Conservation (phyloP, 2,888 invertebrate genomes). For the Drosophila emarginata region DNA sequence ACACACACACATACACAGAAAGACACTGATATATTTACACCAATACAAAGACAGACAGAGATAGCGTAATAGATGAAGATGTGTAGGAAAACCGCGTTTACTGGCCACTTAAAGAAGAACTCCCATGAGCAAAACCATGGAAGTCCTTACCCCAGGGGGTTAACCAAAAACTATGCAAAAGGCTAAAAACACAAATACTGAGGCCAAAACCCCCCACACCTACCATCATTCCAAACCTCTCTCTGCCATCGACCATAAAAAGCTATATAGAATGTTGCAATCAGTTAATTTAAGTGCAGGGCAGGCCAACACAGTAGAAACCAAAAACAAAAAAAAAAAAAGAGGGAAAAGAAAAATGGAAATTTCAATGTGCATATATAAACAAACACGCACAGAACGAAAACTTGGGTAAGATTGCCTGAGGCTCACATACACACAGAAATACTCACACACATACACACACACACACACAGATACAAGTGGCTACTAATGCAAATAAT, state of each 20-base stretch:
- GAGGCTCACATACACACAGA: conserved; percentile 18
- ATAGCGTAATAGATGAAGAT: conserved; percentile 2
- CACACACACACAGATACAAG: conserved; percentile 64
- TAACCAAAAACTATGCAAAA: conserved; percentile 48
- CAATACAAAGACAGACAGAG: conserved; percentile 5
- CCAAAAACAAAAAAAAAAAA: conserved; percentile 7
- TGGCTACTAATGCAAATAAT: conserved; percentile 81
- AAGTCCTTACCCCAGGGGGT: conserved; percentile 16
- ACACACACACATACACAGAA: conserved; percentile 19
- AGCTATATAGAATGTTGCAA: conserved; percentile 76
- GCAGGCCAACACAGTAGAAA: conserved; percentile 52
- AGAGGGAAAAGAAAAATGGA: conserved; percentile 54
- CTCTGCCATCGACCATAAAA: conserved; percentile 56
- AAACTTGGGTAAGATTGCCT: not conserved
- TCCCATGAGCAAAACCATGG: conserved; percentile 53
- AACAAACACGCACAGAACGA: conserved; percentile 64
- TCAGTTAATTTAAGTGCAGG: conserved; percentile 79
- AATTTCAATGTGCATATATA: conserved; percentile 70
- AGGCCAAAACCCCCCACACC: conserved; percentile 9
- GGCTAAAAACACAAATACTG: conserved; percentile 42
- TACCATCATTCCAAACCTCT: conserved; percentile 8
- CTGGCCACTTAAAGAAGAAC: conserved; percentile 68
- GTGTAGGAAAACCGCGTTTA: conserved; percentile 55
- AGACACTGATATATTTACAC: conserved; percentile 13
- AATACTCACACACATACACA: conserved; percentile 18